Conservation (phyloP, 2,888 invertebrate genomes). For the Calameuta filiformis region DNA sequence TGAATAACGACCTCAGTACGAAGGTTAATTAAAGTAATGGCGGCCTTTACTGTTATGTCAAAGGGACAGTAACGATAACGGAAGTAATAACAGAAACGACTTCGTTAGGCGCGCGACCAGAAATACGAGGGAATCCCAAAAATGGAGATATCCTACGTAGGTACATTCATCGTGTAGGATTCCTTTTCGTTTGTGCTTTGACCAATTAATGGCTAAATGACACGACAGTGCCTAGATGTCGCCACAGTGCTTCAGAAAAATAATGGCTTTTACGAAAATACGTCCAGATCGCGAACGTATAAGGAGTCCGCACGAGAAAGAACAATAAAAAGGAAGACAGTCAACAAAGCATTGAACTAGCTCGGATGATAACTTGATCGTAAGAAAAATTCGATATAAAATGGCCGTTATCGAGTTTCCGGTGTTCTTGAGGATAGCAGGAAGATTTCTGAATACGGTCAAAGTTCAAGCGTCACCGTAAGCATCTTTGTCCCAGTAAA, state of each 20-base stretch:
- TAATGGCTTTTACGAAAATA: background rate
- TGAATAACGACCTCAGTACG: background rate
- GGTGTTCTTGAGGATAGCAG: background rate
- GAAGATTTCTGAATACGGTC: background rate
- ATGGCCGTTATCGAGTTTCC: background rate
- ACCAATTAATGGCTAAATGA: background rate
- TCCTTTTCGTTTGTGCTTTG: background rate
- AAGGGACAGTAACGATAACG: background rate
- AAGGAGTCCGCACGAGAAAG: background rate
- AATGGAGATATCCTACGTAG: background rate
- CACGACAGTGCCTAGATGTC: background rate
- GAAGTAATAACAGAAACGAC: background rate
- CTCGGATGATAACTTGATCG: constrained; percentile 38
- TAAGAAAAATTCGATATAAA: constrained; percentile 31
- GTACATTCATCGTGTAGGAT: background rate
- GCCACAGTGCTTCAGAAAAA: background rate
- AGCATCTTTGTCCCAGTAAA: background rate
- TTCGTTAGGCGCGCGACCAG: background rate
- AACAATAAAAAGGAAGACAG: background rate
- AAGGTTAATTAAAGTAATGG: background rate
- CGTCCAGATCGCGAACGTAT: background rate
- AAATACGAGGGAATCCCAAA: background rate
- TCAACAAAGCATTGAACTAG: constrained; percentile 35
- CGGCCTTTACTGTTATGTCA: background rate
- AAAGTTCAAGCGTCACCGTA: background rate